Percentiles rank a stretch among this genome's conserved stretches.
These are phyloP conservation scores for Hapalemur alaotrensis DNA, from an alignment of 2,797 vertebrate species.

Conservation along the genomic window DNA sequence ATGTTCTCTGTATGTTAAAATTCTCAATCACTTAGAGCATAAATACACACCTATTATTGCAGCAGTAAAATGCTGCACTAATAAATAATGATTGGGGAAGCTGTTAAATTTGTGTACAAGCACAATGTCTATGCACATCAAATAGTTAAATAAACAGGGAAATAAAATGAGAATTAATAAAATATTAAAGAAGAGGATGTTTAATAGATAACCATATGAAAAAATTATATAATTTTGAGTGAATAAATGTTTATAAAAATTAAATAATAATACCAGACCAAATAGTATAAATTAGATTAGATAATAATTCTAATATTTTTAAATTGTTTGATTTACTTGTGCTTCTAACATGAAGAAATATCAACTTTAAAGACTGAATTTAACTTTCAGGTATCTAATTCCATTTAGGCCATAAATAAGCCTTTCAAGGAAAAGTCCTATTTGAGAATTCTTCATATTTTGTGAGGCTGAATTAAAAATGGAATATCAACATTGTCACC, in stretches of 20 bases:
- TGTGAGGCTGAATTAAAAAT: conserved; percentile 17
- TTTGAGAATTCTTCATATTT: conserved; percentile 21
- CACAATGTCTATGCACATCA: neutral
- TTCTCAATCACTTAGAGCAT: neutral
- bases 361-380: neutral
- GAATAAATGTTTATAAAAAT: conserved; percentile 31
- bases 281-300: neutral
- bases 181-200: neutral
- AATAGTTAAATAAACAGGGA: conserved; percentile 19
- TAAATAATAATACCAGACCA: neutral
- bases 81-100: conserved; percentile 8
- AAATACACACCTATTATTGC: neutral
- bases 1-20: neutral
- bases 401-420: neutral
- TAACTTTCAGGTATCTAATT: conserved; percentile 22
- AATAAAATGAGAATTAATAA: neutral
- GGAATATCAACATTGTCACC: neutral
- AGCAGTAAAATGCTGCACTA: neutral
- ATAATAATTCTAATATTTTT: conserved; percentile 6
- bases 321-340: neutral
- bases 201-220: neutral
- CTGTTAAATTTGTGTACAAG: conserved; percentile 5
- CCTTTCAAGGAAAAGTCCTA: conserved; percentile 15
- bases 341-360: conserved; percentile 37
- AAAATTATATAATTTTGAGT: neutral